Conservation (phyloP, 1,140 invertebrate species). For the Pogonomyrmex californicus region DNA sequence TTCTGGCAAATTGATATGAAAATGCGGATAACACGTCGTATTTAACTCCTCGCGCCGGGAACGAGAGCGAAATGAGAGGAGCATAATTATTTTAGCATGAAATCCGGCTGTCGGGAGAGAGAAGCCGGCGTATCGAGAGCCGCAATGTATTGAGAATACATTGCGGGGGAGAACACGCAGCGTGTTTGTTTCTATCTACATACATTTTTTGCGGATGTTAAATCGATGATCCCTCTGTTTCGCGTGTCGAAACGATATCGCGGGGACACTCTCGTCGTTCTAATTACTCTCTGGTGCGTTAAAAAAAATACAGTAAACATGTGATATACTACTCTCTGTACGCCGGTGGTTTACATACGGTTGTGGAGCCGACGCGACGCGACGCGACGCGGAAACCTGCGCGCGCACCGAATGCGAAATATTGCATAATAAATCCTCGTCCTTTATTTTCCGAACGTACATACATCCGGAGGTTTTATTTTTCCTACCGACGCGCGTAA, state of each 20-base stretch:
- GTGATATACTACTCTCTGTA: conserved; percentile 21
- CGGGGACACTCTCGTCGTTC: conserved; percentile 17
- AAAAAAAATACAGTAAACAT: conserved; percentile 39
- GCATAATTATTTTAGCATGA: conserved; percentile 28
- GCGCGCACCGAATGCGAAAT: conserved; percentile 44
- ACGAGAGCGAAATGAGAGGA: conserved; percentile 28
- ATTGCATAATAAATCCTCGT: conserved; percentile 61
- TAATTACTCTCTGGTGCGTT: conserved; percentile 51
- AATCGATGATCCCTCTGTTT: conserved; percentile 44
- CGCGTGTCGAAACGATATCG: conserved; percentile 8
- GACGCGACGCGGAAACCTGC: neutral
- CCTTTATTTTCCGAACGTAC: conserved; percentile 54
- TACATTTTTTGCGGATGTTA: conserved; percentile 32
- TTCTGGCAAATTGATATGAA: conserved; percentile 16
- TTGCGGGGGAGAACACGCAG: neutral
- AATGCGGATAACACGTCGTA: conserved; percentile 8
- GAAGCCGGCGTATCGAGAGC: neutral
- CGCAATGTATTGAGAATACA: conserved; percentile 6
- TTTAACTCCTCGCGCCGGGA: conserved; percentile 23
- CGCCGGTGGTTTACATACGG: conserved; percentile 32
- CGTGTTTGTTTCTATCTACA: conserved; percentile 4
- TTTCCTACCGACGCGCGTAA: conserved; percentile 38
- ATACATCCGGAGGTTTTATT: conserved; percentile 53
- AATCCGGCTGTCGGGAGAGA: conserved; percentile 2
- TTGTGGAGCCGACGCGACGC: neutral